Base-by-base conservation (phyloP, 2,888 invertebrate genomes). In the Ctena decussata region DNA sequence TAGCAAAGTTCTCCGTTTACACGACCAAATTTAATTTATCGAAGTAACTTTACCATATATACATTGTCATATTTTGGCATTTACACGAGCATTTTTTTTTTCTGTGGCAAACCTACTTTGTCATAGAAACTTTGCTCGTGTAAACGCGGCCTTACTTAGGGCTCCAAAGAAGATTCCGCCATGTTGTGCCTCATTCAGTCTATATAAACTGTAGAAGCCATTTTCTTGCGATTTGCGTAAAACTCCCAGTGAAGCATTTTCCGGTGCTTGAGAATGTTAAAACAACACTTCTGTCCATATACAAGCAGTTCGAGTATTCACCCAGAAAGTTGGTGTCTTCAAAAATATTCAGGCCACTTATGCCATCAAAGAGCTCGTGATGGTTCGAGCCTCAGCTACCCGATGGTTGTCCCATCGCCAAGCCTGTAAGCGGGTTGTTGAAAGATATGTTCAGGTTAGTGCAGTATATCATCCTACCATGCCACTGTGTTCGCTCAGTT, bases 241-340 rank as follows among this genome's bases (percentile, higher is more conserved):
- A 76, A 27, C 81, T 77, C 41, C 8, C 77, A 35, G 77, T 81
- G 39, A 32, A 8, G 15, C 8, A 11, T n/a, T 72, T 72, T 32
- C 72, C 71, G 8, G 46, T 77, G 0, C 32, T 81, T 8, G 60
- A 70, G 32, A 37, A 81, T 11, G 79, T 72, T 76, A 83, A 85
- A 70, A 24, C 35, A 30, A 27, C 41, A 0, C 73, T 87, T 6
- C 30, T 85, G 24, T n/a, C 82, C 8, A 49, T 87, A 2, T 85
- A 76, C 83, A 87, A 83, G 32, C 6, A 81, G 27, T 83, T 87
- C 46, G 70, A 85, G 18, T 81, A 77, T 53, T 81, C 85, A 0
- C 83, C 79, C 41, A 69, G 15, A 49, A 46, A 27, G 39, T 79
- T 53, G 77, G 70, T 2, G 57, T 72, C 3, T 72, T 81, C 37